A percentile compares a stretch with the other conserved stretches of the same genome.
phyloP scores from a whole-genome alignment of 2,888 invertebrate species.

The Caenorhabditis sp. region DNA sequence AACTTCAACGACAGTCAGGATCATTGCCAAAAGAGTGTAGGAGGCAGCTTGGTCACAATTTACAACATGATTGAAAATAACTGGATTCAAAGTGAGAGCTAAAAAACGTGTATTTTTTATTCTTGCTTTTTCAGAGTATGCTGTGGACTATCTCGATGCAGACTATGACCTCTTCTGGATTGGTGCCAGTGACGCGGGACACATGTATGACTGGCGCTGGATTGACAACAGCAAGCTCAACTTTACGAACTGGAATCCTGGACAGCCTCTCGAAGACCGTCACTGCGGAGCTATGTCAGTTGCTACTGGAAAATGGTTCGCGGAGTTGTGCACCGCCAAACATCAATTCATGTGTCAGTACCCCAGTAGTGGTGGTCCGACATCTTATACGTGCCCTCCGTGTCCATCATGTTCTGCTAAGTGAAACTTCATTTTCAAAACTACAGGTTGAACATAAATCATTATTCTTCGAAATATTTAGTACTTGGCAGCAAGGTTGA shows the following conservation, averaged over 20 bases:
- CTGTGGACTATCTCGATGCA: slow-evolving; percentile 50
- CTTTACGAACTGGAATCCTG: slow-evolving; percentile 35
- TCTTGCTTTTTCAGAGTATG: slow-evolving; percentile 17
- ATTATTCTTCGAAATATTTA: neutral
- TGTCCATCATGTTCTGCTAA: slow-evolving; percentile 41
- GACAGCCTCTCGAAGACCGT: slow-evolving; percentile 45
- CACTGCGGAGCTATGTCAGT: slow-evolving; percentile 44
- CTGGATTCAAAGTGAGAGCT: slow-evolving; percentile 44
- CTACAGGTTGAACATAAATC: neutral
- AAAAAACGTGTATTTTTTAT: too few relatives aligned
- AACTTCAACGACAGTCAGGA: slow-evolving; percentile 19
- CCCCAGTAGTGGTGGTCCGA: slow-evolving; percentile 16
- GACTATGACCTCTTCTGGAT: slow-evolving; percentile 61
- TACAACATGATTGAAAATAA: slow-evolving; percentile 50
- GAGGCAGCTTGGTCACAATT: slow-evolving; percentile 39
- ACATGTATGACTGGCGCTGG: slow-evolving; percentile 36
- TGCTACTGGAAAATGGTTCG: slow-evolving; percentile 50
- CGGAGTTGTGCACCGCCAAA: slow-evolving; percentile 24
- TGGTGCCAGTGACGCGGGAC: slow-evolving; percentile 40
- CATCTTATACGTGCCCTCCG: slow-evolving; percentile 50
- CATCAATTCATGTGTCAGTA: slow-evolving; percentile 54
- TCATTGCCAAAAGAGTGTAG: slow-evolving; percentile 25
- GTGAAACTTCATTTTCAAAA: neutral
- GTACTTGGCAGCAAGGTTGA: slow-evolving; percentile 71
- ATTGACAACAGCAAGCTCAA: slow-evolving; percentile 33